Percentiles rank a stretch among this genome's conserved stretches.
Conservation (phyloP, 2,888 invertebrate genomes). For the Napeogenes inachia region DNA sequence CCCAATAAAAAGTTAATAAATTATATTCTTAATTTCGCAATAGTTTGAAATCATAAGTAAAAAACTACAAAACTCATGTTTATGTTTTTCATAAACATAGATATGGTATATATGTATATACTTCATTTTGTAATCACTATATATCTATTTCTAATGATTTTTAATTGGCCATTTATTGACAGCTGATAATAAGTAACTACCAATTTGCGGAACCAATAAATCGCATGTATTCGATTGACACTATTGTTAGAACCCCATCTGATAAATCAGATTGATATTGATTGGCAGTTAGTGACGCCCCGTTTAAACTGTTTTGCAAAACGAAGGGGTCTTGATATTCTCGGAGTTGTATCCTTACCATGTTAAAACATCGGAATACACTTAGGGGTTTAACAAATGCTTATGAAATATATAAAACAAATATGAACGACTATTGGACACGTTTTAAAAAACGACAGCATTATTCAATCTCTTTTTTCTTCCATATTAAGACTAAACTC, state of each 20-base stretch:
- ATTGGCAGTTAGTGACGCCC: slow-evolving; percentile 72
- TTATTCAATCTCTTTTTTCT: slow-evolving; percentile 10
- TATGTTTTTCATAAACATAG: too few relatives aligned
- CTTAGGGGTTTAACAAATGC: too few relatives aligned
- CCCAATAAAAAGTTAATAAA: slow-evolving; percentile 1
- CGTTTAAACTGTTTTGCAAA: slow-evolving; percentile 53
- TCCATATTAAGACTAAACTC: slow-evolving; percentile 33
- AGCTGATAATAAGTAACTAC: neutral
- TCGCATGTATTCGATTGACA: slow-evolving; percentile 5
- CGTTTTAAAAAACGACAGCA: neutral
- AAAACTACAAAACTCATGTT: too few relatives aligned
- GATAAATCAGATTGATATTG: slow-evolving; percentile 71
- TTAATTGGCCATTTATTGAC: neutral
- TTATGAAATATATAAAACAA: too few relatives aligned
- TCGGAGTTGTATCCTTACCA: slow-evolving; percentile 41
- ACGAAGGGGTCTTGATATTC: slow-evolving; percentile 40
- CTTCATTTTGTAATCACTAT: too few relatives aligned
- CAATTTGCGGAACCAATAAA: slow-evolving; percentile 4
- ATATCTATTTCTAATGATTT: too few relatives aligned
- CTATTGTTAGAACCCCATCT: slow-evolving; percentile 24
- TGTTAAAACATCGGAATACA: slow-evolving; percentile 39
- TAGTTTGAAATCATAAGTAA: too few relatives aligned
- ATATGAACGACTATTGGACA: slow-evolving; percentile 4
- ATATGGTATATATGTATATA: too few relatives aligned
- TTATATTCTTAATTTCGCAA: too few relatives aligned